Evolutionary conservation across 2,797 vertebrate genomes (phyloP).

Genomic region (Enteromius unitaeniatus): DNA sequence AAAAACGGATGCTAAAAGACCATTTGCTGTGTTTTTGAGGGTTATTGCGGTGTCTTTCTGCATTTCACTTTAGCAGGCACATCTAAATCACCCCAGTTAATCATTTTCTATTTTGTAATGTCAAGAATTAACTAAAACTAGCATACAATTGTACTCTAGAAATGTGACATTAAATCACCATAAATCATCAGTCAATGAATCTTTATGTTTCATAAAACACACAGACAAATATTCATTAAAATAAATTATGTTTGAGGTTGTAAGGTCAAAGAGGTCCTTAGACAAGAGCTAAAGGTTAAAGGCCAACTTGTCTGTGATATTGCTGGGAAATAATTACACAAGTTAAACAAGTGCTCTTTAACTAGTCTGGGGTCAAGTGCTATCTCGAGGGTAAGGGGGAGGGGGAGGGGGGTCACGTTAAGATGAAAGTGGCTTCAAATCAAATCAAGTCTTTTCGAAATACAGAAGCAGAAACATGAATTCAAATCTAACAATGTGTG

Average conservation of each 20-base stretch:
- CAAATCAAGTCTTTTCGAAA: neutral
- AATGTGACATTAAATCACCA: too few species aligned
- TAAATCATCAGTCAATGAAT: slow-evolving; percentile 11
- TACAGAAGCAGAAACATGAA: neutral
- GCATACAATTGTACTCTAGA: neutral
- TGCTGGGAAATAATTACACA: slow-evolving; percentile 46
- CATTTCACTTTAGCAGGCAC: neutral
- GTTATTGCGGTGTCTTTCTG: slow-evolving; percentile 36
- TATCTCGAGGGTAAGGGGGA: slow-evolving; percentile 47
- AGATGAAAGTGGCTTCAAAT: slow-evolving; percentile 30
- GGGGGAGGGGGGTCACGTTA: slow-evolving; percentile 31
- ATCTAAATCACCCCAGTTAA: neutral
- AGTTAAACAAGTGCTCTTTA: slow-evolving; percentile 57
- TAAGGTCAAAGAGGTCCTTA: slow-evolving; percentile 51
- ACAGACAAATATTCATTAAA: neutral
- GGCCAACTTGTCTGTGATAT: slow-evolving; percentile 44
- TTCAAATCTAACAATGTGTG: neutral
- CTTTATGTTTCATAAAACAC: neutral
- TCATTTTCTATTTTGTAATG: neutral
- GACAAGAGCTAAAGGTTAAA: slow-evolving; percentile 54
- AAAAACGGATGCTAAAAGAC: slow-evolving; percentile 67
- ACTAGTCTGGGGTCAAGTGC: slow-evolving; percentile 53
- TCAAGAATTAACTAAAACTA: neutral
- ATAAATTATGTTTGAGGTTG: slow-evolving; percentile 13
- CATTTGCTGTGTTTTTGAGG: slow-evolving; percentile 64